Evolutionary conservation across 1,140 invertebrate species (phyloP).

Genomic region (Goniozus legneri): DNA sequence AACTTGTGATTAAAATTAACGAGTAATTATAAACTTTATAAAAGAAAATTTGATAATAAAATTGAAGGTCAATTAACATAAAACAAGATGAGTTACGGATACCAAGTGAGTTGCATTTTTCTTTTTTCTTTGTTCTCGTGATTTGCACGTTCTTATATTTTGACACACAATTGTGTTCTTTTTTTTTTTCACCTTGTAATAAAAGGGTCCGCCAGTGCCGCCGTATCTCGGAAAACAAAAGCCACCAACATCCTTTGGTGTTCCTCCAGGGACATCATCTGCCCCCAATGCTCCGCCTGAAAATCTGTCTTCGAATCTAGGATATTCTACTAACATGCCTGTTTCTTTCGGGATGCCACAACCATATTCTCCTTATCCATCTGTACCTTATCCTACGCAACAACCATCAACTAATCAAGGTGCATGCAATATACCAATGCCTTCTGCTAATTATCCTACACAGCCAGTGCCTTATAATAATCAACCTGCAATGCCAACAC

Average conservation of each 20-base stretch:
- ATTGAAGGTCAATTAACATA: too few species aligned
- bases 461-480: constrained; percentile 24
- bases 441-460: constrained; percentile 11
- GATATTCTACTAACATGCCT: constrained; percentile 28
- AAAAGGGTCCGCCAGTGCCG: constrained; percentile 42
- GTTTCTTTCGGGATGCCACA: constrained; percentile 43
- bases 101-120: constrained; percentile 27
- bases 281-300: constrained; percentile 31
- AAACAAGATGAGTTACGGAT: constrained; percentile 33
- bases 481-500: too few species aligned
- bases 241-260: constrained; percentile 44
- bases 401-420: background rate
- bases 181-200: constrained; percentile 6
- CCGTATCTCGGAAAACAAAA: constrained; percentile 37
- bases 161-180: background rate
- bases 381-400: constrained; percentile 19
- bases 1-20: too few species aligned
- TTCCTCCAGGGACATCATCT: constrained; percentile 44
- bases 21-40: too few species aligned
- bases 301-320: constrained; percentile 14
- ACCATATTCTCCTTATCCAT: constrained; percentile 23
- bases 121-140: background rate
- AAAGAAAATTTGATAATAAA: too few species aligned
- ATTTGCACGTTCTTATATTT: background rate
- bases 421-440: constrained; percentile 18